Evolutionary conservation across 2,797 vertebrate genomes (phyloP), one percentile per base, ranked within the genome.

Genomic region (Gymnodraco acuticeps): DNA sequence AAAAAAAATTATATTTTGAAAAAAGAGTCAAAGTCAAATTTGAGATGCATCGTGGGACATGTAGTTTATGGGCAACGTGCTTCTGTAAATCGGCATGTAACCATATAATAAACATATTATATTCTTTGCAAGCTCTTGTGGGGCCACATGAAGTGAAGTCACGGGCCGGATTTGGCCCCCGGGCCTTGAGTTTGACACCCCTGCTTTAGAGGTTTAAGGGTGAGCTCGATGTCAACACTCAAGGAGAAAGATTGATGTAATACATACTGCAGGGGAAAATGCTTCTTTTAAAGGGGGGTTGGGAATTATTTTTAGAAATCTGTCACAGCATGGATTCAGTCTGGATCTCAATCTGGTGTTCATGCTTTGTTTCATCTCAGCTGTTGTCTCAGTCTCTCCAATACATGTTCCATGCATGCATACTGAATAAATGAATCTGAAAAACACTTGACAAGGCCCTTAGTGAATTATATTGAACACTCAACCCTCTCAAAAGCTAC

Each of bases 351-450:
- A 11, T 75, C 53, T 62, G 38, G 11, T 62, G 62, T 41, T 73
- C 48, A 43, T 20, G 31, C 42, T 62, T 72, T 73, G 38, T 45
- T 78, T 13, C 43, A 5, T 63, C 53, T 53, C 54, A 70, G 9
- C 16, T 19, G 38, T 67, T 53, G 16, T 23, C 17, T 9, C 62
- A 52, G 16, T 64, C 12, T 70, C 55, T 48, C 42, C 15, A 1
- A 4, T 66, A 78, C 74, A 73, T 47, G 12, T 2, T 54, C 27
- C 15, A 4, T 58, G 19, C 41, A 54, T 68, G 43, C 51, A 27
- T n/a, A 38, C 8, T 20, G 45, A 47, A 85, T 62, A 70, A 69
- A 75, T 70, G 1, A 78, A 73, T 51, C 38, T 5, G 62, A 77
- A 62, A 38, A 77, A 55, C 9, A 6, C 19, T 63, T 60, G n/a